Conservation (phyloP, 2,113 vertebrate genomes). For the Suncus etruscus region DNA sequence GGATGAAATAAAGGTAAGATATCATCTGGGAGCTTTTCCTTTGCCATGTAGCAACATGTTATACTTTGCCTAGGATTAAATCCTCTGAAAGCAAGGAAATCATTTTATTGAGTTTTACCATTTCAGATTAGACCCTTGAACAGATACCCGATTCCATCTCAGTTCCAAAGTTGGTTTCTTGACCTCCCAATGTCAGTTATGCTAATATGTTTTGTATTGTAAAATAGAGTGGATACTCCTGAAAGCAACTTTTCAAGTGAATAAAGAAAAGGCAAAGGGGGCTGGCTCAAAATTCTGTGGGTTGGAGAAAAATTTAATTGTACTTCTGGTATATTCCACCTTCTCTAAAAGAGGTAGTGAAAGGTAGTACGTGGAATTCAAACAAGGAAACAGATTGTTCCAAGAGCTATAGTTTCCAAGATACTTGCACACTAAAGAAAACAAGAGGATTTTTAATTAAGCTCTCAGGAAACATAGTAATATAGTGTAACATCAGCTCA, state of each 20-base stretch:
- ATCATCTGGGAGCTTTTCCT: not conserved
- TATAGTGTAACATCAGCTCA: not conserved
- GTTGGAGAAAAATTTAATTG: conserved; percentile 45
- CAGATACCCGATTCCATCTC: not conserved
- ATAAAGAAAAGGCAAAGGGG: not conserved
- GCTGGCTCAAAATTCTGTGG: not conserved
- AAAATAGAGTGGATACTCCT: not conserved
- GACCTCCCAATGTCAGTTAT: not conserved
- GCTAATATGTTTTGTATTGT: not conserved
- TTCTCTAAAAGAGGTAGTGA: conserved; percentile 74
- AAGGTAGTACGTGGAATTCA: conserved; percentile 40
- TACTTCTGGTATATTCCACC: conserved; percentile 56
- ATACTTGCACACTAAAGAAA: not conserved
- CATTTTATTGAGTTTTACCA: not conserved
- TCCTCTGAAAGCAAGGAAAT: not conserved
- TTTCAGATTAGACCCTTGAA: not conserved
- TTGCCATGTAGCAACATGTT: too few relatives aligned
- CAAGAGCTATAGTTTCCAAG: conserved; percentile 45
- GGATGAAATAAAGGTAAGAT: not conserved
- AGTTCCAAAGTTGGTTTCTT: not conserved
- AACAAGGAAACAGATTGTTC: conserved; percentile 64
- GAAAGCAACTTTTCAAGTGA: not conserved
- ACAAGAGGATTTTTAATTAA: not conserved
- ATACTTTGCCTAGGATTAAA: not conserved
- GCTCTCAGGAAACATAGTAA: not conserved